Evolutionary conservation across 1,140 invertebrate genomes (phyloP).

Genomic region (Bathynomus jamesi): DNA sequence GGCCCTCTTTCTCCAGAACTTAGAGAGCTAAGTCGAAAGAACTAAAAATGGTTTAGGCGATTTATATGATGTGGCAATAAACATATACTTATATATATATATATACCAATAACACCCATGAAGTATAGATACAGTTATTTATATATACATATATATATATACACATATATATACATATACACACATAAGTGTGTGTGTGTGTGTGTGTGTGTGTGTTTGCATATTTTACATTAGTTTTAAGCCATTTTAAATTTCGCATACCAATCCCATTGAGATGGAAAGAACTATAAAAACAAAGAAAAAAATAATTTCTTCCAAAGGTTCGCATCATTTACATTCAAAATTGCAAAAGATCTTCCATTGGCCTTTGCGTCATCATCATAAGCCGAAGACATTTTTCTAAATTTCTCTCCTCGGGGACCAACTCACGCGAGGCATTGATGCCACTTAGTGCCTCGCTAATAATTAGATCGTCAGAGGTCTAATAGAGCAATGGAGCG

Average conservation of each 20-base stretch:
- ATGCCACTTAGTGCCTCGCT: background rate
- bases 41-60: no score
- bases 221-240: no score
- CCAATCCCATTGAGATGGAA: no score
- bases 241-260: no score
- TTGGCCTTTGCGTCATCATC: background rate
- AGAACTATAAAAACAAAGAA: background rate
- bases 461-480: slow-evolving; percentile 1
- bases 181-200: no score
- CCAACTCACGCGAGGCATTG: background rate
- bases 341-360: background rate
- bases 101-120: background rate
- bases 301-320: background rate
- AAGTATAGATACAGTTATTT: background rate
- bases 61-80: background rate
- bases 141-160: background rate
- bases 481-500: background rate
- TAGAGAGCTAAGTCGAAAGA: no score
- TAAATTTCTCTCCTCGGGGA: background rate
- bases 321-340: background rate
- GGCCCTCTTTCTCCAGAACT: no score
- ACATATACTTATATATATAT: background rate
- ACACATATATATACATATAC: no score
- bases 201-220: no score
- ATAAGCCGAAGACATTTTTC: background rate